Conservation (phyloP, 1,140 invertebrate species). For the Pseudomyrmex sp. region DNA sequence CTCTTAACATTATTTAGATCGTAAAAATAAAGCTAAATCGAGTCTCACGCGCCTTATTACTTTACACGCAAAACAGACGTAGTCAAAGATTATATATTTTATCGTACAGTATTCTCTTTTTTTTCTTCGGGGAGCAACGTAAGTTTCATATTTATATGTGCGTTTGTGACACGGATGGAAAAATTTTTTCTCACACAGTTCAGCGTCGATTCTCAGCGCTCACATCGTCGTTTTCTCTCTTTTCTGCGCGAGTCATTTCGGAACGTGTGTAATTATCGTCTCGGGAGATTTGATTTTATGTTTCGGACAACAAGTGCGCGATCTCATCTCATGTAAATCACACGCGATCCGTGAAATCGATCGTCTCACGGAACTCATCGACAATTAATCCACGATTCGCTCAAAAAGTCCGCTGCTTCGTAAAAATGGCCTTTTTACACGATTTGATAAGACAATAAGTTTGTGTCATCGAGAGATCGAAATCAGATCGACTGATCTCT, state of each 20-base stretch:
- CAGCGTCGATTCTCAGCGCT: neutral
- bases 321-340: neutral
- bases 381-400: neutral
- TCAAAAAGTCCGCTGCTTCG: neutral
- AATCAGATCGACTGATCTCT: too few species aligned
- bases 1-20: constrained; percentile 70
- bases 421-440: too few species aligned
- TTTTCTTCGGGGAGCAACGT: constrained; percentile 7
- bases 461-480: too few species aligned
- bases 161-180: constrained; percentile 53
- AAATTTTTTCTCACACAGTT: constrained; percentile 8
- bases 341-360: neutral
- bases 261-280: neutral
- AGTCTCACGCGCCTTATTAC: constrained; percentile 41
- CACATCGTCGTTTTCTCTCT: neutral
- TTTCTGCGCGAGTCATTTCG: neutral
- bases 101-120: constrained; percentile 20
- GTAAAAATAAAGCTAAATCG: constrained; percentile 13
- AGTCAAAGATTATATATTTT: constrained; percentile 65
- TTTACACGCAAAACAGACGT: constrained; percentile 72
- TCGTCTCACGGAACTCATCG: neutral
- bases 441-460: too few species aligned
- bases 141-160: constrained; percentile 30
- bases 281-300: neutral
- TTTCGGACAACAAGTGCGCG: too few species aligned